Percentiles rank a stretch among this genome's conserved stretches.
phyloP scores from a whole-genome alignment of 2,113 vertebrate species.

The Mirounga angustirostris region DNA sequence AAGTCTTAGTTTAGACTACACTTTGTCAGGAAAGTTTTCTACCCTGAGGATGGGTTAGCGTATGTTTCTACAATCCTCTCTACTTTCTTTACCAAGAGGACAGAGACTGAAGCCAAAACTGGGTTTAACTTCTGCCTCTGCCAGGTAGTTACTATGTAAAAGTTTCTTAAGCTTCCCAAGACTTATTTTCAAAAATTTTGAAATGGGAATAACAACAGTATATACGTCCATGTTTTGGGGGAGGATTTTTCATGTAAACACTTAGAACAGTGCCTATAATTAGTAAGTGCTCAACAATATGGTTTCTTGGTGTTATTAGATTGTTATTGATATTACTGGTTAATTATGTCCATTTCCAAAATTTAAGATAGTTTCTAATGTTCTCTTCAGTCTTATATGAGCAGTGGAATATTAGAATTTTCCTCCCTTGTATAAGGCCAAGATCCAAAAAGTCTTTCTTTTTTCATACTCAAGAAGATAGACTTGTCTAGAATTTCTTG shows the following conservation, averaged over 20 bases:
- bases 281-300: neutral
- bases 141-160: neutral
- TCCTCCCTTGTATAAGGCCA: neutral
- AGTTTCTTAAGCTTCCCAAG: neutral
- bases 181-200: neutral
- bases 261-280: neutral
- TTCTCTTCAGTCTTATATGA: neutral
- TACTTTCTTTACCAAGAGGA: neutral
- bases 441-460: neutral
- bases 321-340: neutral
- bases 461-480: conserved; percentile 20
- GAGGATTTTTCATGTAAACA: neutral
- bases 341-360: neutral
- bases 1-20: neutral
- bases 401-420: neutral
- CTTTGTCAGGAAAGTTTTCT: neutral
- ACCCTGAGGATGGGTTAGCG: neutral
- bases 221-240: neutral
- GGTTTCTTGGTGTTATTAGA: neutral
- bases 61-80: neutral
- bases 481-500: neutral
- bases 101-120: no score
- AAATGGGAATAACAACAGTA: neutral
- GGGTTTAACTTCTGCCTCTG: neutral
- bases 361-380: neutral